Percentiles rank a stretch among this genome's conserved stretches.
These are phyloP conservation scores for Drosophila sechellia DNA, from an alignment of 1,140 invertebrate species.

Conservation along the genomic window DNA sequence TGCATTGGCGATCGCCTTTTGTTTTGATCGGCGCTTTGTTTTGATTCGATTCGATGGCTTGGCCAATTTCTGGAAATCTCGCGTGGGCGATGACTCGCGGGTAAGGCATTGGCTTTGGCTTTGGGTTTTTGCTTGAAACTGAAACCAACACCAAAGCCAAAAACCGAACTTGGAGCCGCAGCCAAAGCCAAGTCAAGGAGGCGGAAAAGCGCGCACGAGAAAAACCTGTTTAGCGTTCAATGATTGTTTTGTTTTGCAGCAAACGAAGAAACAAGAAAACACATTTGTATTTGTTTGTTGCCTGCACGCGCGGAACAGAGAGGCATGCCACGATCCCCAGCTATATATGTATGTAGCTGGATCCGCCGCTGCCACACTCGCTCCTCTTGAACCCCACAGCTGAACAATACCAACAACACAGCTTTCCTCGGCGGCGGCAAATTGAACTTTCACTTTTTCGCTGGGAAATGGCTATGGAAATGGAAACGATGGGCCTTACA, in stretches of 20 bases:
- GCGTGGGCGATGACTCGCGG: constrained; percentile 51
- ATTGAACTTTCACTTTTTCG: constrained; percentile 78
- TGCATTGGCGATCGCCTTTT: constrained; percentile 4
- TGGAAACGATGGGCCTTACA: constrained; percentile 52
- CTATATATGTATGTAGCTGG: background rate
- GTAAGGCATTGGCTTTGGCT: constrained; percentile 42
- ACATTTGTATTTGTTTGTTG: constrained; percentile 63
- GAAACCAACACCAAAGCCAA: background rate
- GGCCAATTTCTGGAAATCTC: constrained; percentile 40
- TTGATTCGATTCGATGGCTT: constrained; percentile 47
- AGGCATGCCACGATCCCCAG: constrained; percentile 37
- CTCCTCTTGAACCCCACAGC: background rate
- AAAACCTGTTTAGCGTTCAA: constrained; percentile 82
- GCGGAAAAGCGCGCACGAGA: constrained; percentile 79
- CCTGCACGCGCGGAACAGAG: constrained; percentile 61
- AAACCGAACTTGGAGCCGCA: no score
- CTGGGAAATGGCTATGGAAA: constrained; percentile 22
- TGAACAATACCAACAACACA: constrained; percentile 2
- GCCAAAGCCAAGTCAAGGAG: constrained; percentile 55
- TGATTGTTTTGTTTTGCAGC: constrained; percentile 59
- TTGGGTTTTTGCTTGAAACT: constrained; percentile 10
- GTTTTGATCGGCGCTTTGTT: constrained; percentile 47
- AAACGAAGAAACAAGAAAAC: constrained; percentile 52
- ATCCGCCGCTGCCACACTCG: background rate
- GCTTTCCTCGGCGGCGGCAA: constrained; percentile 63